Conservation (phyloP, 2,888 invertebrate species). For the Hylaea fasciaria region DNA sequence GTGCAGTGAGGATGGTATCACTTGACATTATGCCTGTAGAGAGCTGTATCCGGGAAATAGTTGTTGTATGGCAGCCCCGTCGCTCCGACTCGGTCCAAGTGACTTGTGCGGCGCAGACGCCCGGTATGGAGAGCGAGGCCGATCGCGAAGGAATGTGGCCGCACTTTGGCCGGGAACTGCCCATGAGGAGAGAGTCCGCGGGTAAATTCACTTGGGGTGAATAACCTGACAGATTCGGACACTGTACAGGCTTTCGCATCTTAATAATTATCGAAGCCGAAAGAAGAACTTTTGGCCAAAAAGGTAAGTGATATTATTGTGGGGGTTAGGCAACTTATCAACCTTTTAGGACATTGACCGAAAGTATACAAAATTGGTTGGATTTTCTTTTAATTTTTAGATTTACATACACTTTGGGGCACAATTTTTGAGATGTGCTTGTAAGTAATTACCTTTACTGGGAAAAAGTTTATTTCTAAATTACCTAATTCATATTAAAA, state of each 20-base stretch:
- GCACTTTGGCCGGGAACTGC: constrained; percentile 45
- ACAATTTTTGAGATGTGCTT: no score
- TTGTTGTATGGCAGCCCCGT: constrained; percentile 8
- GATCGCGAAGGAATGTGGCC: constrained; percentile 75
- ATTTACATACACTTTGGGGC: no score
- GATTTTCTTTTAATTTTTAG: no score
- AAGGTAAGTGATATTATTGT: no score
- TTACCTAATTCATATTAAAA: no score
- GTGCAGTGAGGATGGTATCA: background rate
- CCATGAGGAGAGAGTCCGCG: constrained; percentile 45
- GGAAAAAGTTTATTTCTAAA: no score
- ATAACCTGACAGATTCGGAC: constrained; percentile 24
- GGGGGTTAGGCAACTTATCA: no score
- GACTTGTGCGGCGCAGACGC: constrained; percentile 64
- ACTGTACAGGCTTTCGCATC: constrained; percentile 1
- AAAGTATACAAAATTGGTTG: no score
- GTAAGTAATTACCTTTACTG: no score
- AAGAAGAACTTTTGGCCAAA: no score
- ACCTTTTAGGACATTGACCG: no score
- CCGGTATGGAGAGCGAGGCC: constrained; percentile 79
- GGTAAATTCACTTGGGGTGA: constrained; percentile 14
- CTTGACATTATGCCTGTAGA: background rate
- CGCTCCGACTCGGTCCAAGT: constrained; percentile 47
- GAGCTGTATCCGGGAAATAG: background rate
- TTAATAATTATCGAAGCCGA: background rate